These are phyloP conservation scores for Tethea ocularis DNA, from an alignment of 2,888 invertebrate species.

Conservation along the genomic window DNA sequence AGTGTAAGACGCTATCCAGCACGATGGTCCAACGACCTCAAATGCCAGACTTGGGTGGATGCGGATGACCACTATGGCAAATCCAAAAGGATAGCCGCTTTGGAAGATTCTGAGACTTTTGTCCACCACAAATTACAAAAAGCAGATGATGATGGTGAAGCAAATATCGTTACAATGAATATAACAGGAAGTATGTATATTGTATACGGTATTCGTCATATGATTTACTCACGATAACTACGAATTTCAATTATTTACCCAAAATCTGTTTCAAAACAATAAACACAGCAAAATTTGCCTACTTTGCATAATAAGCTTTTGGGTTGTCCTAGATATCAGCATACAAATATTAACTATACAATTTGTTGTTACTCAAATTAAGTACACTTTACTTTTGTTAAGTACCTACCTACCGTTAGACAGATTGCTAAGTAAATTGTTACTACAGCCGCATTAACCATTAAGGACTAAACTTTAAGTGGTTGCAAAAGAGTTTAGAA, in stretches of 20 bases:
- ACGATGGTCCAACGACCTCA: no score
- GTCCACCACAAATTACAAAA: no score
- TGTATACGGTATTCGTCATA: no score
- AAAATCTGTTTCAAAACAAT: neutral
- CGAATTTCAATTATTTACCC: neutral
- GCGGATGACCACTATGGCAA: no score
- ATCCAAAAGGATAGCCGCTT: no score
- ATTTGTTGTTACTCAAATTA: neutral
- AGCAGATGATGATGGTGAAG: no score
- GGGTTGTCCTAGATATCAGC: neutral
- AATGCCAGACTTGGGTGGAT: no score
- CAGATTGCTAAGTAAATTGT: neutral
- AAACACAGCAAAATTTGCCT: neutral
- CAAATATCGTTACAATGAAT: no score
- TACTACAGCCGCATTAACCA: neutral
- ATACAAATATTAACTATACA: neutral
- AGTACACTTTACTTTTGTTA: neutral
- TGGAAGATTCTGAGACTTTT: no score
- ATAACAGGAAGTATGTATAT: no score
- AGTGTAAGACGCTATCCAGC: no score
- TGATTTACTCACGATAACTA: no score
- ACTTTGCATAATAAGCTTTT: neutral
- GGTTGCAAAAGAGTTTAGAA: neutral
- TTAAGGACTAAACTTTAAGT: neutral
- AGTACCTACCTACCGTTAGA: neutral